These are phyloP conservation scores for Sebastes iracundus DNA, from an alignment of 2,797 vertebrate species.

Conservation along the genomic window DNA sequence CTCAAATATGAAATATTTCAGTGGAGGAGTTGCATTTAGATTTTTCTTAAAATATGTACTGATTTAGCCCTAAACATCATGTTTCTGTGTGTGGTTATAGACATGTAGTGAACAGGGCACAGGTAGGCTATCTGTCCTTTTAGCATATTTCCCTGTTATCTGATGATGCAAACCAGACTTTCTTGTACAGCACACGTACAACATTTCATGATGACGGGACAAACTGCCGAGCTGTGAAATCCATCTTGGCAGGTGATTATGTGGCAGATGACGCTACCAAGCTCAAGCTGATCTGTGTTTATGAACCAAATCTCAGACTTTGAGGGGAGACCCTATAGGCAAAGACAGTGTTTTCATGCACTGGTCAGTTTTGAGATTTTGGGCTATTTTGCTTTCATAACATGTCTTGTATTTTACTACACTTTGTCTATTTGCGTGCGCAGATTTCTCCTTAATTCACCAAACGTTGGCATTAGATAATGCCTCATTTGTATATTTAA, in stretches of 20 bases:
- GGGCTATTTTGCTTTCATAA: too few species aligned
- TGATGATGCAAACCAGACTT: background rate
- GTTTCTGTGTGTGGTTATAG: background rate
- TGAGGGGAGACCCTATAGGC: too few species aligned
- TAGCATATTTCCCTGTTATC: background rate
- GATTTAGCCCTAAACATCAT: background rate
- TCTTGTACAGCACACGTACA: background rate
- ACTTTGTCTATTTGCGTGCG: too few species aligned
- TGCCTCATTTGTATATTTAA: too few species aligned
- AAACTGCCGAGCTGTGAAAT: constrained; percentile 8
- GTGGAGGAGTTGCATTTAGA: background rate
- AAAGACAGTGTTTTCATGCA: too few species aligned
- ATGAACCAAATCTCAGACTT: background rate
- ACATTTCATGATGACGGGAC: background rate
- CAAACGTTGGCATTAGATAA: too few species aligned
- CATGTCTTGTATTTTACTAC: too few species aligned
- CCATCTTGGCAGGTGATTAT: background rate
- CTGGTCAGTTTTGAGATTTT: too few species aligned
- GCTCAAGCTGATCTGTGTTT: background rate
- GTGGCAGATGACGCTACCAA: background rate
- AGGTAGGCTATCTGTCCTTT: background rate
- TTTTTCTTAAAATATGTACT: background rate
- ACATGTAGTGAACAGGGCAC: background rate
- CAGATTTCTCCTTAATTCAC: too few species aligned
- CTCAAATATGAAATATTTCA: background rate